phyloP scores from a whole-genome alignment of 2,113 vertebrate genomes.

The Melanerpes aurifrons region DNA sequence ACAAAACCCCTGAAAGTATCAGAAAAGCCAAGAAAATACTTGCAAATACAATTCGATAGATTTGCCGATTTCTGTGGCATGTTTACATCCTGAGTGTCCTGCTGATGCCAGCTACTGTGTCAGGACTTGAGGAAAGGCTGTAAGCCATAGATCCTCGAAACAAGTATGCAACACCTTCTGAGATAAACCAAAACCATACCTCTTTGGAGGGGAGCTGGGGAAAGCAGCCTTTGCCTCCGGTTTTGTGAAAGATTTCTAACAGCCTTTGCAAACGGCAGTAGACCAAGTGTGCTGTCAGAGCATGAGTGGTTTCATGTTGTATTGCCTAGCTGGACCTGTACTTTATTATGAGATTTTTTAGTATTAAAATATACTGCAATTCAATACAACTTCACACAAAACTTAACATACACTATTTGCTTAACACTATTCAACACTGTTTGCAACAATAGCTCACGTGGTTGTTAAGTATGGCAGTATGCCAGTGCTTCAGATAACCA shows the following conservation, averaged over 20 bases:
- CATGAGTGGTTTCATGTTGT: fast-evolving
- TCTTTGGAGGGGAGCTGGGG: neutral
- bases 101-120: fast-evolving
- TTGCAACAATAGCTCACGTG: neutral
- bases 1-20: neutral
- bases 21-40: neutral
- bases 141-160: neutral
- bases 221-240: neutral
- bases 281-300: neutral
- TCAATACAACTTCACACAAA: neutral
- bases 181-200: no score
- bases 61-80: fast-evolving
- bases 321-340: fast-evolving
- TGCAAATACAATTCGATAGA: fast-evolving
- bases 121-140: fast-evolving
- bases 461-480: neutral
- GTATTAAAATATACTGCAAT: fast-evolving
- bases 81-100: fast-evolving
- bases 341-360: neutral
- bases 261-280: fast-evolving
- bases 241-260: neutral
- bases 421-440: neutral
- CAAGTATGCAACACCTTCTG: fast-evolving
- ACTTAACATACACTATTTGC: neutral
- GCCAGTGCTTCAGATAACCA: neutral